Evolutionary conservation across 2,888 invertebrate genomes (phyloP), one percentile per base, ranked within the genome.

Genomic region (Arenicola marina): DNA sequence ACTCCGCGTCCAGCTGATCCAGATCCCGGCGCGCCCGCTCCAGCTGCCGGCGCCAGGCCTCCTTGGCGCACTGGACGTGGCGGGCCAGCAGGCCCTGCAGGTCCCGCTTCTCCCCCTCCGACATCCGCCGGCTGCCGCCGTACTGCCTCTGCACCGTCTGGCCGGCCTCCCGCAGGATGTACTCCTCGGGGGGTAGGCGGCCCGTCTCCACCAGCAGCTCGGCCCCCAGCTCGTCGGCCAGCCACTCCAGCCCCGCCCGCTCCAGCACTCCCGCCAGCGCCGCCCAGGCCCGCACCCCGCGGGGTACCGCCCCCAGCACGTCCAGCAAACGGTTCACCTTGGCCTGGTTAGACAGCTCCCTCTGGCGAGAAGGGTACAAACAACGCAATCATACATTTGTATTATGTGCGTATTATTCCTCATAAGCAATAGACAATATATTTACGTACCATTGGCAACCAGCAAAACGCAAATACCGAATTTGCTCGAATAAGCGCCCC

Each of bases 41-140:
- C 28, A 63, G 28, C 24, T 61, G 64, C 34, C 33, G 33, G 21
- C 56, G 56, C 66, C 66, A 66, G 28, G 63, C 59, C 21, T 67
- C 66, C 48, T 66, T 65, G 11, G 65, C 57, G 51, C 56, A 62
- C 59, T 67, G 67, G 15, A 56, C 63, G 31, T 63, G 26, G 32
- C 53, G 31, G 0, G 65, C 67, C 33, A 67, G 43, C 46, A 67
- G 48, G 2, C 51, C 48, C 28, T 64, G 59, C 11, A 67, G 53
- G 34, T 62, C 66, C 32, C 58, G 60, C 63, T 67, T 65, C 28
- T 67, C 65, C 1, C 21, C 33, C 56, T 67, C 61, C n/a, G 65
- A 59, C 24, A 66, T 32, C n/a, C 62, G 51, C 43, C 48, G 59
- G 31, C 56, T 60, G 45, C 31, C 43, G 7, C 67, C 67, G 44